Conservation (phyloP, 2,888 invertebrate species). For the Epirrhoe alternata region DNA sequence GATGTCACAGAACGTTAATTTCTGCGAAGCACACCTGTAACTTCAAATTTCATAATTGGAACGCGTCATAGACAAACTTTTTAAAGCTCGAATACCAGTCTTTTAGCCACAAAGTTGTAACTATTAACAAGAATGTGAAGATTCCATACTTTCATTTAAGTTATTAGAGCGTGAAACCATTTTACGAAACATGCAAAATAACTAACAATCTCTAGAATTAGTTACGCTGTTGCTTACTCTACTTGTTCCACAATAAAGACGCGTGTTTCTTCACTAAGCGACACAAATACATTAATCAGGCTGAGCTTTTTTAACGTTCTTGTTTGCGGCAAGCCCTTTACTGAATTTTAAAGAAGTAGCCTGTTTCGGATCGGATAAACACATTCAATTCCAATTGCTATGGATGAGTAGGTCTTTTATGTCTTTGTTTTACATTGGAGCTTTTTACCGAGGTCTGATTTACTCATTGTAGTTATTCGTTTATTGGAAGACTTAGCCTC, state of each 20-base stretch:
- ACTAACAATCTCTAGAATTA: conserved; percentile 83
- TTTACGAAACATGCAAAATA: conserved; percentile 85
- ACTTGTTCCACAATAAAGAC: conserved; percentile 75
- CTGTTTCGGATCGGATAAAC: conserved; percentile 27
- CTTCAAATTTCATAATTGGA: conserved; percentile 42
- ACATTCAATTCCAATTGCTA: conserved; percentile 31
- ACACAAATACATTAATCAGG: conserved; percentile 73
- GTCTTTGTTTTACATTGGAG: conserved; percentile 22
- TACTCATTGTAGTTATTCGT: conserved; percentile 28
- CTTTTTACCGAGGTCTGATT: conserved; percentile 32
- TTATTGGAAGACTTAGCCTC: conserved; percentile 30
- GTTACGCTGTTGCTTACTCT: conserved; percentile 81
- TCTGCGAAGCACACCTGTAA: conserved; percentile 60
- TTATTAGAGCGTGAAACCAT: conserved; percentile 83
- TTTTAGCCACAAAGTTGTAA: conserved; percentile 18
- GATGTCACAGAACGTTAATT: conserved; percentile 74
- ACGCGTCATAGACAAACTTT: conserved; percentile 32
- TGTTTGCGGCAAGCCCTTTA: conserved; percentile 29
- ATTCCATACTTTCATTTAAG: conserved; percentile 79
- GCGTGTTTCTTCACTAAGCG: conserved; percentile 75
- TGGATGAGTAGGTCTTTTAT: conserved; percentile 28
- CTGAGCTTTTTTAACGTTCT: conserved; percentile 50
- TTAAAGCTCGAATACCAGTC: conserved; percentile 32
- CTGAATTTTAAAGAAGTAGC: conserved; percentile 22
- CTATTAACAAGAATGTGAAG: conserved; percentile 49